Evolutionary conservation across 2,888 invertebrate species (phyloP).

Genomic region (Andrena marginata): DNA sequence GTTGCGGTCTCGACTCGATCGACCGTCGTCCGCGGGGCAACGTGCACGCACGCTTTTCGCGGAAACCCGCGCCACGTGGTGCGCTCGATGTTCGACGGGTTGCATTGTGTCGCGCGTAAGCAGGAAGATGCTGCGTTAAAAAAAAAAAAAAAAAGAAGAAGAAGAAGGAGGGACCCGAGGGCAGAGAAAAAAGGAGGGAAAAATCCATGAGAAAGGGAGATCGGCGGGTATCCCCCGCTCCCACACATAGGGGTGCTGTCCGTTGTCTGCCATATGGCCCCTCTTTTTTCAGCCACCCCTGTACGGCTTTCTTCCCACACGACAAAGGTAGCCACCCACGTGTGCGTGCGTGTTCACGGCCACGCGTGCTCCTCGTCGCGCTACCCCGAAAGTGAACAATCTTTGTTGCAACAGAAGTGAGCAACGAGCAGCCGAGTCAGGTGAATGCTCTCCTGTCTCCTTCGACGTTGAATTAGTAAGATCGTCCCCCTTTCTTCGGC

Average conservation of each 20-base stretch:
- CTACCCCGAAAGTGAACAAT: conserved; percentile 55
- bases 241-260: conserved; percentile 73
- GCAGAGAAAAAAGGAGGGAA: conserved; percentile 53
- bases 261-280: conserved; percentile 81
- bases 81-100: background rate
- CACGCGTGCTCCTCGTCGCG: conserved; percentile 14
- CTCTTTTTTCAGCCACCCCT: conserved; percentile 72
- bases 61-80: background rate
- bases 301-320: conserved; percentile 70
- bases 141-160: conserved; percentile 37
- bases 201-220: conserved; percentile 72
- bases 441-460: conserved; percentile 16
- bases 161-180: conserved; percentile 43
- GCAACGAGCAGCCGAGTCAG: conserved; percentile 22
- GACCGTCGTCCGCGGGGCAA: background rate
- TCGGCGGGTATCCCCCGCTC: conserved; percentile 73
- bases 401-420: conserved; percentile 46
- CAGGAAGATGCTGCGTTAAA: conserved; percentile 69
- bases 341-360: conserved; percentile 40
- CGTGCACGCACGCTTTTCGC: background rate
- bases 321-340: conserved; percentile 61
- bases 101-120: conserved; percentile 54
- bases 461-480: background rate
- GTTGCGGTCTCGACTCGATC: conserved; percentile 40
- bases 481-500: conserved; percentile 27